Conservation (phyloP, 1,140 invertebrate genomes). For the Rhopalosiphum padi region DNA sequence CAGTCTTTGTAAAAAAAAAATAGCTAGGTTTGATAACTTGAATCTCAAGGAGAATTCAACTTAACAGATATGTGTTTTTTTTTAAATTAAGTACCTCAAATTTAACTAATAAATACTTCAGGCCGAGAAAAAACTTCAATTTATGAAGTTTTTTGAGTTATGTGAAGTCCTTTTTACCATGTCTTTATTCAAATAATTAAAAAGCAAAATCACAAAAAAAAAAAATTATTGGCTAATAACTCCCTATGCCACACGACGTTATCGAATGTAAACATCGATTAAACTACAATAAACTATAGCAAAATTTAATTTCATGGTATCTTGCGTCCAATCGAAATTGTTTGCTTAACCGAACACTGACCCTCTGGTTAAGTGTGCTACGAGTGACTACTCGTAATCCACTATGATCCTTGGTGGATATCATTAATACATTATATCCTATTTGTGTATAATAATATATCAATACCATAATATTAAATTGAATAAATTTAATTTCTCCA, state of each 20-base stretch:
- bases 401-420: not conserved
- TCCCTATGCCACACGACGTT: not conserved
- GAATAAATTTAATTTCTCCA: not conserved
- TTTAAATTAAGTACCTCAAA: no score
- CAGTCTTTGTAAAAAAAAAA: no score
- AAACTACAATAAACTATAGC: not conserved
- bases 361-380: not conserved
- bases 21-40: no score
- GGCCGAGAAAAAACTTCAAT: not conserved
- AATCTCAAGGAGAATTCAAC: no score
- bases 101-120: not conserved
- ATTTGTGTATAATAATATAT: not conserved
- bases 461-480: not conserved
- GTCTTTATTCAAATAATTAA: not conserved
- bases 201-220: not conserved
- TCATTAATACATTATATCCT: not conserved
- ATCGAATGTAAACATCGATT: conserved; percentile 4
- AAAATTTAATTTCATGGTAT: conserved; percentile 19
- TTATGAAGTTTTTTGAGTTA: not conserved
- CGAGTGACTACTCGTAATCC: not conserved
- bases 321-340: not conserved
- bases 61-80: no score
- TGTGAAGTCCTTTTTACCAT: not conserved
- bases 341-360: not conserved
- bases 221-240: not conserved